Base-by-base conservation (phyloP, 2,113 vertebrate genomes). In the Oncorhynchus nerka region DNA sequence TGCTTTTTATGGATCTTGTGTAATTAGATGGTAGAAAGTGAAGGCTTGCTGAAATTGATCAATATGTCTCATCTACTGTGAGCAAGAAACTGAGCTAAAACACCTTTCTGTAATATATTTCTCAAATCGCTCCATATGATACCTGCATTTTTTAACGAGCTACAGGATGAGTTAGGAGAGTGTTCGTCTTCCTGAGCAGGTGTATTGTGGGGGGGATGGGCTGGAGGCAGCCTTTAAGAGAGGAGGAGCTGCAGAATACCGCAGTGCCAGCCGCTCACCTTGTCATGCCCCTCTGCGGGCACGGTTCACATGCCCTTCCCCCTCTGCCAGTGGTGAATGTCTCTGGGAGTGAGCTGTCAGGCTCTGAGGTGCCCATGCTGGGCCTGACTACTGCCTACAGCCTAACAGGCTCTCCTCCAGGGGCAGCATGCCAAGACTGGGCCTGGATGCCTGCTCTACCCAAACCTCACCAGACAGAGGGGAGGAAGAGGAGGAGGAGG, bases 191-290 rank as follows among this genome's bases (percentile, higher is more conserved):
- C 72, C 72, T 71, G 64, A 75, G 72, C 80, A 81, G 75, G 76
- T 78, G 72, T 72, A 26, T 48, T 78, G 34, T 70, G 22, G 45
- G 82, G 11, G 59, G 51, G 68, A 34, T 71, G 64, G 76, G 11
- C 24, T 22, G 62, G 2, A 26, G 62, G 62, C 62, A 65, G 62
- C 22, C 62, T 26, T 6, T 15, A 64, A 19, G 55, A 79, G 65
- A 70, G 45, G 16, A 62, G 75, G 45, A 79, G 67, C 77, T 70
- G 76, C 79, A 81, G 75, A 75, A 68, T 84, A 71, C 76, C 49
- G 73, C 70, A 78, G 73, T 78, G 73, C 75, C 74, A 34, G 66
- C 32, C 30, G 13, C 74, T 81, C 59, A 81, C 73, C 70, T 78
- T 79, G 68, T 67, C 28, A 45, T 70, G 74, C 71, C 57, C 15